Evolutionary conservation across 2,888 invertebrate species (phyloP).

Genomic region (Diloba caeruleocephala): DNA sequence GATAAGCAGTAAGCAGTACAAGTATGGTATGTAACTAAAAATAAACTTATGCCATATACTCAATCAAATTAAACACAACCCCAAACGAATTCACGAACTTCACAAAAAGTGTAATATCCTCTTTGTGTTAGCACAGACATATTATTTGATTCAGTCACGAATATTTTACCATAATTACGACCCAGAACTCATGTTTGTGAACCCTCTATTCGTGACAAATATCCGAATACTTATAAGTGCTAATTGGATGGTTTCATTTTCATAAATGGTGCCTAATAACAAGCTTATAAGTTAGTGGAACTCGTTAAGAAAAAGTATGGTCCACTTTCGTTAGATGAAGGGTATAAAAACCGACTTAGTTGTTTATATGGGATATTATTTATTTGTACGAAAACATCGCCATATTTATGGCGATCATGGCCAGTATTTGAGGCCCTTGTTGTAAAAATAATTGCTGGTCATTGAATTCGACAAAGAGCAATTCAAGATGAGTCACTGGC

Average conservation of each 20-base stretch:
- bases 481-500: too few relatives aligned
- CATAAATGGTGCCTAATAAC: slow-evolving; percentile 44
- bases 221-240: slow-evolving; percentile 38
- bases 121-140: slow-evolving; percentile 3
- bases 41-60: too few relatives aligned
- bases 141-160: slow-evolving; percentile 51
- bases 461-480: too few relatives aligned
- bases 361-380: too few relatives aligned
- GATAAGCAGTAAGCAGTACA: too few relatives aligned
- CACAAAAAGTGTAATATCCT: slow-evolving; percentile 9
- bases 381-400: neutral
- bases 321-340: slow-evolving; percentile 2
- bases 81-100: slow-evolving; percentile 3
- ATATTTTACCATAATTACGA: slow-evolving; percentile 47
- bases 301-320: slow-evolving; percentile 2
- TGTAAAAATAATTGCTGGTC: too few relatives aligned
- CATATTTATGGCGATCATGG: too few relatives aligned
- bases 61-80: too few relatives aligned
- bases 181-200: slow-evolving; percentile 31
- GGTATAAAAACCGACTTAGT: neutral
- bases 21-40: too few relatives aligned
- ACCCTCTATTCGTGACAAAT: slow-evolving; percentile 49
- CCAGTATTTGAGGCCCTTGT: too few relatives aligned
- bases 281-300: slow-evolving; percentile 8
- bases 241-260: slow-evolving; percentile 56